Base-by-base conservation (phyloP, 2,888 invertebrate species). In the Rhamnusium bicolor region DNA sequence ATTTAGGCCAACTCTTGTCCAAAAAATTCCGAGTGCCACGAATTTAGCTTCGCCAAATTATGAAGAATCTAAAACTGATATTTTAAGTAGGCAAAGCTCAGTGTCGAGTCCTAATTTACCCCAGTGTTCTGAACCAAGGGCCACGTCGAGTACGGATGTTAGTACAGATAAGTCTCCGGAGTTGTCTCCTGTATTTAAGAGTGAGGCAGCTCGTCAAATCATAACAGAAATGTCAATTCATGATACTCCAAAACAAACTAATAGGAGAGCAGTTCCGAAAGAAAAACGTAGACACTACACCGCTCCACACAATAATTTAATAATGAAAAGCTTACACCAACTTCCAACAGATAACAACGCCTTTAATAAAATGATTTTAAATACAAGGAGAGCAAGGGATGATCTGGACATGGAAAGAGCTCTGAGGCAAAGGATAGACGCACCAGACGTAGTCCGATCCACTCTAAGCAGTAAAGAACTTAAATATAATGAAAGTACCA, bases 321-420 rank as follows among this genome's bases (percentile, higher is more conserved):
- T 87, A 24, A 84, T 86, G 83, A 86, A 87, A 72, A 87, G 87
- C 75, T 75, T 87, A 69, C 83, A 85, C 66, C 85, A 86, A 62
- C 74, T 86, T 58, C 86, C 86, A 0, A 84, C 83, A 1, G 84
- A 84, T 56, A 84, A 83, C 58, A 83, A 80, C 62, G 81, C 81
- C 40, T 86, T 86, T 72, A 84, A 86, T 72, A 85, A 84, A 71
- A 77, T 82, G 68, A 73, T 83, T 47, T 61, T 84, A 21, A 82
- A 84, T 63, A 82, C 79, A 78, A 91, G 92, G 81, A 90, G 95
- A 65, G 94, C 95, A 5, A 90, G 95, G 61, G 96, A 96, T 85
- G 96, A 96, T 87, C 90, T 96, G 53, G 96, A 96, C 84, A 95
- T 96, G 95, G 96, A 95, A 87, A 91, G 95, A 32, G 96, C 95